These are phyloP conservation scores for Lithophane socia DNA, from an alignment of 2,888 invertebrate genomes.

Conservation along the genomic window DNA sequence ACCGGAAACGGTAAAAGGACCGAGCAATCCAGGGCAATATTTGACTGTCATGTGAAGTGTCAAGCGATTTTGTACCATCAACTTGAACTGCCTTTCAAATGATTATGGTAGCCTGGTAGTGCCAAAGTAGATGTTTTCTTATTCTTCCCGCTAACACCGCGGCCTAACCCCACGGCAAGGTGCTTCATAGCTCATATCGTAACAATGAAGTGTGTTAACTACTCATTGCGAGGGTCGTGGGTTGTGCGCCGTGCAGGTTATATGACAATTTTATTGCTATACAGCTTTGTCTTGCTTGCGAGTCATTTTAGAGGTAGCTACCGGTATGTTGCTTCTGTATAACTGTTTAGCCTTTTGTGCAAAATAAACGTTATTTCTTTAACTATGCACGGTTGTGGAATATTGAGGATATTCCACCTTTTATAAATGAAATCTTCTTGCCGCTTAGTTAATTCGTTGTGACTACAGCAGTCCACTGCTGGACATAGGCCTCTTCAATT, in stretches of 20 bases:
- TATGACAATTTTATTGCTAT: conserved; percentile 54
- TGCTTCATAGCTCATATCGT: conserved; percentile 65
- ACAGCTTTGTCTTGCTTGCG: conserved; percentile 42
- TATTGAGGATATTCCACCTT: background rate
- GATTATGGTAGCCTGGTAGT: background rate
- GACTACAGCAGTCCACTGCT: too few species aligned
- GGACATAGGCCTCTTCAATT: too few species aligned
- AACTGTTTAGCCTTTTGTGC: conserved; percentile 18
- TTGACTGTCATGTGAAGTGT: background rate
- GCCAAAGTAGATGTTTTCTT: too few species aligned
- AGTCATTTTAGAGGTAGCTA: conserved; percentile 42
- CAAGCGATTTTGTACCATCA: background rate
- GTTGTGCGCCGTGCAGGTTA: conserved; percentile 58
- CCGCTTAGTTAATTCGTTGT: too few species aligned
- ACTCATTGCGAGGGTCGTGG: conserved; percentile 62
- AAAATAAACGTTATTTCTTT: conserved; percentile 9
- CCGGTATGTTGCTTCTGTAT: conserved; percentile 24
- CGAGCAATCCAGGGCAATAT: too few species aligned
- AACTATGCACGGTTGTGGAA: background rate
- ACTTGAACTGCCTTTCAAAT: background rate
- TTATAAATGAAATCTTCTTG: background rate
- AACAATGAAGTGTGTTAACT: conserved; percentile 68
- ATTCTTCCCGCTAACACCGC: conserved; percentile 38
- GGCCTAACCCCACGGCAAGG: conserved; percentile 45
- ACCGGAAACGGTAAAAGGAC: background rate